phyloP scores from a whole-genome alignment of 1,140 invertebrate species.

The Rhynchophorus ferrugineus region DNA sequence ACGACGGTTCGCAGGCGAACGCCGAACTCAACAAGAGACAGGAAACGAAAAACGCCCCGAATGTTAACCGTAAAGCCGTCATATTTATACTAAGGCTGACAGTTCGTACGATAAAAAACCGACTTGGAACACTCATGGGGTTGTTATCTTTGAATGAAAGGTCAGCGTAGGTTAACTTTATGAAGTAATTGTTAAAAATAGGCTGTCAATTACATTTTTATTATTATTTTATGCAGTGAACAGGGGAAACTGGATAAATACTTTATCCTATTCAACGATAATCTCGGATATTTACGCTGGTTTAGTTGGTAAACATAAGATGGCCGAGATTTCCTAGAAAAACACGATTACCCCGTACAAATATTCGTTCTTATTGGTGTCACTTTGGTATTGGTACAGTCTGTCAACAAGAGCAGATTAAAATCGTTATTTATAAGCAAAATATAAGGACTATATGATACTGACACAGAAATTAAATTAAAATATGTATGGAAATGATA shows the following conservation, averaged over 20 bases:
- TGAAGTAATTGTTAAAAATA: slow-evolving; percentile 27
- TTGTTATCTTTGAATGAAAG: slow-evolving; percentile 24
- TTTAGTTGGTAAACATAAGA: too few relatives aligned
- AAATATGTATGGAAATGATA: too few relatives aligned
- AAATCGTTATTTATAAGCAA: too few relatives aligned
- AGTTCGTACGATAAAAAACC: slow-evolving; percentile 12
- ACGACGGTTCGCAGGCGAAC: slow-evolving; percentile 25
- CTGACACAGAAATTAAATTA: not conserved
- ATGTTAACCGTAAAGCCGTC: slow-evolving; percentile 10
- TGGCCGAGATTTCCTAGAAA: too few relatives aligned
- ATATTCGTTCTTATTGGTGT: too few relatives aligned
- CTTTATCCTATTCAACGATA: not conserved
- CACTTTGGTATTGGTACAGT: too few relatives aligned
- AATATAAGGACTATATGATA: too few relatives aligned
- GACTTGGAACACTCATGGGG: slow-evolving; percentile 13
- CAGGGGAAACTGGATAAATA: not conserved
- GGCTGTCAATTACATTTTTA: not conserved
- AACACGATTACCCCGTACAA: too few relatives aligned
- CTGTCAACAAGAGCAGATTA: too few relatives aligned
- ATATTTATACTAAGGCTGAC: slow-evolving; percentile 22
- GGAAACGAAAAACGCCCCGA: slow-evolving; percentile 2
- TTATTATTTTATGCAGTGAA: not conserved
- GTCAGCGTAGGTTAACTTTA: slow-evolving; percentile 11
- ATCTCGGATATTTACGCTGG: too few relatives aligned
- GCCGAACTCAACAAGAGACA: slow-evolving; percentile 4